Evolutionary conservation across 2,888 invertebrate species (phyloP), one percentile per base, ranked within the genome.

Genomic region (Pimpla rufipes): DNA sequence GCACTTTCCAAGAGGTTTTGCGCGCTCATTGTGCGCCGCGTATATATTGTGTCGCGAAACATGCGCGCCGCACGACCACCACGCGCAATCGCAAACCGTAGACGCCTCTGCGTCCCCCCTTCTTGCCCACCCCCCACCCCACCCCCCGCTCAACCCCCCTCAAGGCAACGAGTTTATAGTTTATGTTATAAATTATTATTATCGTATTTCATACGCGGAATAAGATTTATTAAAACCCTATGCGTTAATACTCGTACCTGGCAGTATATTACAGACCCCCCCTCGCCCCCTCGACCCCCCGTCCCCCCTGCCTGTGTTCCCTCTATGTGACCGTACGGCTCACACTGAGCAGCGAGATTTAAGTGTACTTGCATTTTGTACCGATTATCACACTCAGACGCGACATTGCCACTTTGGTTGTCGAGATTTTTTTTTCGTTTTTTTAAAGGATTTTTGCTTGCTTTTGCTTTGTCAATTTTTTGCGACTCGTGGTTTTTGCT

Each of bases 181-280:
- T 91, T 91, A 91, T 88, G 90, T 90, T 91, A 90, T 92, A 91
- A 92, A 92, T 92, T 91, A 92, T 92, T 92, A 92, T 92, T 92
- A 92, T 90, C 92, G 91, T 92, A 92, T 92, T 92, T 86, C 86
- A 86, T 85, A 85, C 86, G 62, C 76, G 77, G 84, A 91, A 91
- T 91, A 89, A 91, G 91, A 91, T 91, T 91, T 91, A 91, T 91
- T 89, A 90, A 91, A 91, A 90, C 88, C 89, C 90, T 90, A 89
- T 89, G 89, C 90, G 89, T 91, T 90, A 89, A 88, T 88, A 88
- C 87, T 85, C 89, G 88, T 87, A 87, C 86, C 87, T 81, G 89
- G 85, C 88, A 87, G 89, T 91, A 90, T 86, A 86, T 87, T 87
- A 85, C 84, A 74, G 59, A 47, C 73, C 68, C 18, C 37, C 40